Evolutionary conservation across 2,113 vertebrate species (phyloP).

Genomic region (Platysteira castanea): DNA sequence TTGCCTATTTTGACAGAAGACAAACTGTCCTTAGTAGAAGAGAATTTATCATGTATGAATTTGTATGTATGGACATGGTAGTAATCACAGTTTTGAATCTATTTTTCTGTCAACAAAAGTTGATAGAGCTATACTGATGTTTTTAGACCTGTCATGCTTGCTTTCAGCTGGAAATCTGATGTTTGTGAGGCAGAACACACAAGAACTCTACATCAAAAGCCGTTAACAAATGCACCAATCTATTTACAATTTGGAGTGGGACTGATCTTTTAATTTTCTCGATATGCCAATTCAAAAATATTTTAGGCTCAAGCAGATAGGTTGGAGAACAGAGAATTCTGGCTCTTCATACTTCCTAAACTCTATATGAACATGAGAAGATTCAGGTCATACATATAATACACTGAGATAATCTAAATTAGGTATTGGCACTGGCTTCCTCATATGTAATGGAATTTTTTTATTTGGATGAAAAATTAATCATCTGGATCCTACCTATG

Average conservation of each 20-base stretch:
- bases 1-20: conserved; percentile 47
- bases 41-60: not conserved
- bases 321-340: not conserved
- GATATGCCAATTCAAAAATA: not conserved
- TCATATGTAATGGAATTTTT: not conserved
- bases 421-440: not conserved
- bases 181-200: not conserved
- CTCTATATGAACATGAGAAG: not conserved
- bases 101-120: not conserved
- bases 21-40: not conserved
- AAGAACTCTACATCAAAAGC: not conserved
- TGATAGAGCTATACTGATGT: not conserved
- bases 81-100: not conserved
- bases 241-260: not conserved
- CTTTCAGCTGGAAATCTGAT: not conserved
- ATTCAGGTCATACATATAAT: not conserved
- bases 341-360: not conserved
- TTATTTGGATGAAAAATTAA: not conserved
- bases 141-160: not conserved
- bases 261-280: not conserved
- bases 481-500: not conserved
- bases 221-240: not conserved
- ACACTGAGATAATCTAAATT: not conserved
- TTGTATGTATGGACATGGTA: not conserved
- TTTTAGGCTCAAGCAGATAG: not conserved